Percentiles rank a stretch among this genome's conserved stretches.
These are phyloP conservation scores for Melanaphis sacchari DNA, from an alignment of 1,140 invertebrate genomes.

Conservation along the genomic window DNA sequence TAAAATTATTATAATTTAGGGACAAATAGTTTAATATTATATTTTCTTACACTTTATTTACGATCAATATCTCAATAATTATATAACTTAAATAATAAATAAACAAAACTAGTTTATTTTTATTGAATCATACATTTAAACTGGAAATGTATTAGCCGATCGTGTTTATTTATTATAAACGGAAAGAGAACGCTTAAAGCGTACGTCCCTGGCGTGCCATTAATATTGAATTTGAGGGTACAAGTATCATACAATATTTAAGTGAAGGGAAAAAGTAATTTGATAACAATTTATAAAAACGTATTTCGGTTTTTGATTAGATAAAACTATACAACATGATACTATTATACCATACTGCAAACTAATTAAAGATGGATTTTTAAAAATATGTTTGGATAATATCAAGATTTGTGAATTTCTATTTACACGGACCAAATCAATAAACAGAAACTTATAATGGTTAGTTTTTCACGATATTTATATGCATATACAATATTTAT, in stretches of 20 bases:
- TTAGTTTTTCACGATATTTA: neutral
- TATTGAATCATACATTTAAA: slow-evolving; percentile 1
- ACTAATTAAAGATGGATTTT: neutral
- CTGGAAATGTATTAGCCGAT: slow-evolving; percentile 3
- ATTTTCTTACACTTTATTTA: neutral
- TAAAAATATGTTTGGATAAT: neutral
- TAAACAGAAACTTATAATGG: neutral
- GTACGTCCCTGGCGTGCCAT: neutral
- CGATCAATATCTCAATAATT: neutral
- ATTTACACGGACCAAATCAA: neutral
- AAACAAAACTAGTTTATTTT: neutral
- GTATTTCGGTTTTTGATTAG: neutral
- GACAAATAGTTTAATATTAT: neutral
- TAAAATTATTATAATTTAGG: neutral
- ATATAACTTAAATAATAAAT: neutral
- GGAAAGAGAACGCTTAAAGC: neutral
- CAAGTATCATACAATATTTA: neutral
- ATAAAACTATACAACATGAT: neutral
- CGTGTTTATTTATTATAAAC: slow-evolving; percentile 6
- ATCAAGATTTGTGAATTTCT: neutral
- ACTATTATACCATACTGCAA: neutral
- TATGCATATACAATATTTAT: neutral
- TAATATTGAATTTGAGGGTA: neutral
- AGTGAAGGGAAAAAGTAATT: neutral
- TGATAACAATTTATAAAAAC: neutral